A percentile compares a stretch with the other conserved stretches of the same genome.
phyloP scores from a whole-genome alignment of 2,113 vertebrate genomes.

The Gulo gulo region DNA sequence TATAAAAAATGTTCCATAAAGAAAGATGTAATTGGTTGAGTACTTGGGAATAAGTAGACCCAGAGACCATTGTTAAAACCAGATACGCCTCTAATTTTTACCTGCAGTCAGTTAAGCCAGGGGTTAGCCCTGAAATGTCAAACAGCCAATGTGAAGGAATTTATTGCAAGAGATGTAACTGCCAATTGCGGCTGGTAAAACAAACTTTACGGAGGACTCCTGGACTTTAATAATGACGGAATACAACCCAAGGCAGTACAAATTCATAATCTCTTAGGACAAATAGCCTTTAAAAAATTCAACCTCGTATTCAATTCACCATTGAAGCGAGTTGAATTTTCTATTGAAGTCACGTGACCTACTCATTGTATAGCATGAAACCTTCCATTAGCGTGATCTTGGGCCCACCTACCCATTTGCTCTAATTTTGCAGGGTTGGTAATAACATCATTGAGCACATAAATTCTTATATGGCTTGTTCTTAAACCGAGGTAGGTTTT shows the following conservation, averaged over 20 bases:
- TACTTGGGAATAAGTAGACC: slow-evolving; percentile 75
- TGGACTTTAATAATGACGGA: slow-evolving; percentile 84
- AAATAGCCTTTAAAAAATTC: slow-evolving; percentile 83
- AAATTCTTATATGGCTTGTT: not conserved
- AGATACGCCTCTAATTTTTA: slow-evolving; percentile 81
- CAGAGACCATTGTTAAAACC: slow-evolving; percentile 80
- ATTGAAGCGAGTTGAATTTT: slow-evolving; percentile 70
- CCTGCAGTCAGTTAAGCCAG: slow-evolving; percentile 72
- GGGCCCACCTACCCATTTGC: slow-evolving; percentile 31
- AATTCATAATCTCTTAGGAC: slow-evolving; percentile 83
- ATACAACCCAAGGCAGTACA: slow-evolving; percentile 83
- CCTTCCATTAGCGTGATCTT: slow-evolving; percentile 37
- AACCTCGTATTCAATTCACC: slow-evolving; percentile 76
- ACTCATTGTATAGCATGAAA: slow-evolving; percentile 4
- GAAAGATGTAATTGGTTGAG: slow-evolving; percentile 71
- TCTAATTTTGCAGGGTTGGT: slow-evolving; percentile 45
- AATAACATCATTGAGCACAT: slow-evolving; percentile 54
- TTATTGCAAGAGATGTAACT: slow-evolving; percentile 82
- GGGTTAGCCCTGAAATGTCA: slow-evolving; percentile 82
- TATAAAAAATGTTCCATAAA: slow-evolving; percentile 69
- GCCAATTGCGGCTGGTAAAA: slow-evolving; percentile 83
- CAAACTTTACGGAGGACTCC: slow-evolving; percentile 82
- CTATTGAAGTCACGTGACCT: slow-evolving; percentile 69
- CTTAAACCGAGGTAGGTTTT: slow-evolving; percentile 25
- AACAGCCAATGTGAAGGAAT: slow-evolving; percentile 75